Base-by-base conservation (phyloP, 2,797 vertebrate species). In the Capromys pilorides region DNA sequence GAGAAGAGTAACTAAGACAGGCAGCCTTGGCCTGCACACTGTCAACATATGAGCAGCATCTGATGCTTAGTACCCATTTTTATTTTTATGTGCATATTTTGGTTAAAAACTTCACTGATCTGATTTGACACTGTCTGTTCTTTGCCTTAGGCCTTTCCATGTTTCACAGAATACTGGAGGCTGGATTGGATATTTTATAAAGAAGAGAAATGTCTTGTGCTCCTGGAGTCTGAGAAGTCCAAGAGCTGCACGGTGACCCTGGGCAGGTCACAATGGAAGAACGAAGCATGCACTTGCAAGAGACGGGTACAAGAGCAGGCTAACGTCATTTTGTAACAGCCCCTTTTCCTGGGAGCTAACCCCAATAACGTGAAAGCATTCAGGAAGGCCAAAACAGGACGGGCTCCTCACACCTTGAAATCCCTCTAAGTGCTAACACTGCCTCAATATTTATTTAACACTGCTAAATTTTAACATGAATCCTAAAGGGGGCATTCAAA, bases 1-100 rank as follows among this genome's bases (percentile, higher is more conserved):
- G 45, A 45, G 45, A 45, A 45, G 45, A 45, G 45, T 45, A 45
- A 45, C 45, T 45, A 45, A 45, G 45, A 45, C 45, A 45, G 45
- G 45, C 69, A 67, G 10, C 92, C 92, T 39, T 51, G 94, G 71
- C 88, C 49, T 54, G 28, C 9, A 94, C 92, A 88, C 67, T 62
- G 59, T 21, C 1, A 41, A 22, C 13, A 69, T 54, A 11, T 73
- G 71, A 79, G 6, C 4, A 88, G 39, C 91, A 71, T 9, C 45
- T 24, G 85, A 4, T 28, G 31, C 61, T 3, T 14, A 83, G 59
- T 64, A 45, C 41, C 81, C 12, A 69, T 61, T 57, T 82, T 88
- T 86, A 80, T 14, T 69, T 11, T 22, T 88, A 73, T 69, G 13
- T 79, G 22, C 31, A 82, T 18, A 51, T 45, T 93, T 83, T 62